Percentiles rank a stretch among this genome's conserved stretches.
Evolutionary conservation across 2,113 vertebrate species (phyloP).

Genomic region (Clupea harengus): DNA sequence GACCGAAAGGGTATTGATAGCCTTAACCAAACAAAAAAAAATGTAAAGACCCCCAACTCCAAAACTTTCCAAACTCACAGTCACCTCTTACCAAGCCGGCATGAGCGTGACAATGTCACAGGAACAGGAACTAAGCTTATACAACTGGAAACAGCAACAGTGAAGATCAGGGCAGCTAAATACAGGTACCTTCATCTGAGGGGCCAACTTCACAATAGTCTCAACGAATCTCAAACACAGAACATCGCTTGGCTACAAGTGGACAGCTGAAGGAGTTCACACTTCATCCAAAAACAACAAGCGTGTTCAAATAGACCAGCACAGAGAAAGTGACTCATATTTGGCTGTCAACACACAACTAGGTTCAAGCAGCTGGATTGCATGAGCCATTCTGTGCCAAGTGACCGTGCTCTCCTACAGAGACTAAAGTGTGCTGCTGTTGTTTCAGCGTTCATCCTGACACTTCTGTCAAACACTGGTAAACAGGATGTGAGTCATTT

Average conservation of each 20-base stretch:
- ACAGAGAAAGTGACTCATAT: background rate
- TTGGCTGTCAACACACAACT: background rate
- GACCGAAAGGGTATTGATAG: background rate
- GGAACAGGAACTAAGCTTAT: background rate
- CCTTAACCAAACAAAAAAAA: background rate
- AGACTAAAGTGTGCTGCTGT: background rate
- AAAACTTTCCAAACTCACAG: background rate
- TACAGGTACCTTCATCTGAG: background rate
- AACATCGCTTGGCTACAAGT: background rate
- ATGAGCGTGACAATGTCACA: background rate
- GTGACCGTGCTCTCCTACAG: background rate
- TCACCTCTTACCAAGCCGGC: background rate
- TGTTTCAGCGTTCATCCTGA: background rate
- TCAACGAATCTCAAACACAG: background rate
- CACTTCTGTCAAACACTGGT: background rate
- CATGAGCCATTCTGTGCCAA: background rate
- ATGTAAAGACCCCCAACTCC: background rate
- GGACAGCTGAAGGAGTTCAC: background rate
- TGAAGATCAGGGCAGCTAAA: conserved; percentile 5
- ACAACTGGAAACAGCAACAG: conserved; percentile 6
- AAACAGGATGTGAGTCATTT: conserved; percentile 4
- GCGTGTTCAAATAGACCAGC: background rate
- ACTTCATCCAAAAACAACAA: background rate
- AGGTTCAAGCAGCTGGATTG: background rate
- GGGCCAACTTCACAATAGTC: background rate